Conservation (phyloP, 2,888 invertebrate species). For the Caenorhabditis imperialis region DNA sequence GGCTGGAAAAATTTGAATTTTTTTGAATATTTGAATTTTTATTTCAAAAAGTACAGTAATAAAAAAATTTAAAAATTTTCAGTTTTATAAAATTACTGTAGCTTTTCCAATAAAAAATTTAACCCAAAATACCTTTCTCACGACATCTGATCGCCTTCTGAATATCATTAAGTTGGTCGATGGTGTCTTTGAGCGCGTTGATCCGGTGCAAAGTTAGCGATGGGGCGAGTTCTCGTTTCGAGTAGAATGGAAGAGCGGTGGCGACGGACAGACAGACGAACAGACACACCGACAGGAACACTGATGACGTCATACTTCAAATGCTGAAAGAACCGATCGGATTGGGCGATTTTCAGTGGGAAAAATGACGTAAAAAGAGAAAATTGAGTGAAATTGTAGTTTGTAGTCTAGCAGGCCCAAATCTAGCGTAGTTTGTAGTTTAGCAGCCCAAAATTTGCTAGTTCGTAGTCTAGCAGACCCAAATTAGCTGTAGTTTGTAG, state of each 20-base stretch:
- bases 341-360: no score
- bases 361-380: not conserved
- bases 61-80: not conserved
- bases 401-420: no score
- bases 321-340: no score
- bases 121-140: constrained; percentile 43
- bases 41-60: not conserved
- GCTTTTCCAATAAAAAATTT: not conserved
- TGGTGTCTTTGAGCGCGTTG: constrained; percentile 49
- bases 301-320: not conserved
- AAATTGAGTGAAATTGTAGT: no score
- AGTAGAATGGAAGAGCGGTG: constrained; percentile 40
- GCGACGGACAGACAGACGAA: constrained; percentile 21
- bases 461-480: no score
- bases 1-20: constrained; percentile 17
- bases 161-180: constrained; percentile 49
- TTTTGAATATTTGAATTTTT: not conserved
- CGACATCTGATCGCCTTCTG: constrained; percentile 46
- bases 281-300: constrained; percentile 9
- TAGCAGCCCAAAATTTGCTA: constrained; percentile 6
- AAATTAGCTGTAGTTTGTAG: no score
- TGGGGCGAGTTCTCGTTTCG: constrained; percentile 52
- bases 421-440: no score
- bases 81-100: not conserved
- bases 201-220: constrained; percentile 48